phyloP scores from a whole-genome alignment of 1,140 invertebrate genomes.

The Drosophila asahinai region DNA sequence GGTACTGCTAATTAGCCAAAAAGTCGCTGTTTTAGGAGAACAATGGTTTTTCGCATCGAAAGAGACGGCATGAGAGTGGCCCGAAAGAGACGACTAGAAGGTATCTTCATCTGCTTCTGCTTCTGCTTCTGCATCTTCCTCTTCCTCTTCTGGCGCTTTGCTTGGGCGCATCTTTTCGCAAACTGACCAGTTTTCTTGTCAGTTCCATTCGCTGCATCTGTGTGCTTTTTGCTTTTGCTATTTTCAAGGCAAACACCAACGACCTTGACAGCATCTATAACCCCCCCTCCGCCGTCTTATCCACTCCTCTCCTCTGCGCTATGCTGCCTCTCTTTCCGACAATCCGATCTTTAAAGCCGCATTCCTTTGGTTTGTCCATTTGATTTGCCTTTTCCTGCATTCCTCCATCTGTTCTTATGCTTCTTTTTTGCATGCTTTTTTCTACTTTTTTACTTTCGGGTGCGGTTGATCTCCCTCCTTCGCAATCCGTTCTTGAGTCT shows the following conservation, averaged over 20 bases:
- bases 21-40: conserved; percentile 23
- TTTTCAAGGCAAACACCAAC: conserved; percentile 43
- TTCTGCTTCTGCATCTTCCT: conserved; percentile 6
- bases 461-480: conserved; percentile 22
- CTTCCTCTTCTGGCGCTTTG: conserved; percentile 15
- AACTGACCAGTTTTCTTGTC: conserved; percentile 45
- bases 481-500: conserved; percentile 26
- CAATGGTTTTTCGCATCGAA: conserved; percentile 18
- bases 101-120: conserved; percentile 16
- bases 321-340: background rate
- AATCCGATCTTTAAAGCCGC: conserved; percentile 44
- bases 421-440: conserved; percentile 11
- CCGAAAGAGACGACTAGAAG: background rate
- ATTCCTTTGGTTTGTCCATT: conserved; percentile 60
- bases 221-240: background rate
- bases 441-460: conserved; percentile 12
- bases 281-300: background rate
- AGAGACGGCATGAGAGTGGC: background rate
- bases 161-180: conserved; percentile 44
- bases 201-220: conserved; percentile 42
- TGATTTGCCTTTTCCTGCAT: conserved; percentile 61
- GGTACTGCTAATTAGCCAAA: conserved; percentile 56
- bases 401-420: conserved; percentile 17
- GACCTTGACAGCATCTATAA: conserved; percentile 49
- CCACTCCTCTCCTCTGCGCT: no score